Percentiles rank a stretch among this genome's conserved stretches.
Conservation (phyloP, 2,113 vertebrate species). For the Trematocara stigmaticum region DNA sequence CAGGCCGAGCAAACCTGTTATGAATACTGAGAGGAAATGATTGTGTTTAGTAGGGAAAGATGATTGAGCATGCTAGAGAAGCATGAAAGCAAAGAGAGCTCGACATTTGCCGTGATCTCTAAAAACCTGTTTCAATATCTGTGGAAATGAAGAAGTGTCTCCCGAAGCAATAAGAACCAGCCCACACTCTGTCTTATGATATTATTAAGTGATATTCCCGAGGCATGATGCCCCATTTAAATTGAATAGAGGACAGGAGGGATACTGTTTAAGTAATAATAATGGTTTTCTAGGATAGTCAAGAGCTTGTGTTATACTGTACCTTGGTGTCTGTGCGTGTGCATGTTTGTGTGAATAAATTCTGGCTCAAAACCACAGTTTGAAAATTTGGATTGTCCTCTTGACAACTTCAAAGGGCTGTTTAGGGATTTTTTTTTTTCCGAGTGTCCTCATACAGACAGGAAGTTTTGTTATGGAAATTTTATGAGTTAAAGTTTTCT, state of each 20-base stretch:
- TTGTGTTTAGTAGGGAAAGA: not conserved
- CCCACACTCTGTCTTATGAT: constrained; percentile 6
- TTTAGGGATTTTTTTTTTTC: fast-evolving
- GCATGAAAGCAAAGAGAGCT: not conserved
- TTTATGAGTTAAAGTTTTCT: not conserved
- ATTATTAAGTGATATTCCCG: constrained; percentile 43
- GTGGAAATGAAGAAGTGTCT: constrained; percentile 18
- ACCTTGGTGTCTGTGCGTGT: not conserved
- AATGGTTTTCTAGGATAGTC: not conserved
- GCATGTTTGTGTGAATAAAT: not conserved
- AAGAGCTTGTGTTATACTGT: not conserved
- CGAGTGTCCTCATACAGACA: not conserved
- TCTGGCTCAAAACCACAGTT: not conserved
- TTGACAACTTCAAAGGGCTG: not conserved
- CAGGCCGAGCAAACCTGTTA: not conserved
- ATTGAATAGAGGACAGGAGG: not conserved
- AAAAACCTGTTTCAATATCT: constrained; percentile 25
- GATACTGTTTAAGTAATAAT: not conserved
- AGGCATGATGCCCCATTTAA: not conserved
- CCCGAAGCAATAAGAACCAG: constrained; percentile 46
- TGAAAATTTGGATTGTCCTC: not conserved
- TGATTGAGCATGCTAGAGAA: not conserved
- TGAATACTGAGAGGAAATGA: not conserved
- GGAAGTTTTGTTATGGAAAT: not conserved
- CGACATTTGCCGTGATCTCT: not conserved